Conservation (phyloP, 2,888 invertebrate genomes). For the Drosophila kambysellisi region DNA sequence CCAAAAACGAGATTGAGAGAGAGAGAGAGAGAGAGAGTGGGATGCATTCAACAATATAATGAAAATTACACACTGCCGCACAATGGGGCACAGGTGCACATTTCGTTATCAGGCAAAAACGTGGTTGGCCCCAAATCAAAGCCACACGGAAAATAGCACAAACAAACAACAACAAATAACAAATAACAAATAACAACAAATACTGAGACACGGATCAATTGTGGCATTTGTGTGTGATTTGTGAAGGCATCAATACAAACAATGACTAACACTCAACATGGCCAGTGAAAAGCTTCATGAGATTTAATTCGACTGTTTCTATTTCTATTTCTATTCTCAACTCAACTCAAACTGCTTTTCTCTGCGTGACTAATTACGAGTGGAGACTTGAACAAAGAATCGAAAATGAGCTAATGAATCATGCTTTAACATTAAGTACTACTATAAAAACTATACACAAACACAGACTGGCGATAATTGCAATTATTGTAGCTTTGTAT, state of each 20-base stretch:
- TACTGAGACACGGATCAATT: conserved; percentile 16
- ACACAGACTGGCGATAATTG: conserved; percentile 15
- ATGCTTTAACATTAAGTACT: conserved; percentile 11
- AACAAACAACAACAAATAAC: conserved; percentile 33
- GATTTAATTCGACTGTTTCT: neutral
- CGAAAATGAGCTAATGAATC: conserved; percentile 40
- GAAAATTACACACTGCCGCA: conserved; percentile 52
- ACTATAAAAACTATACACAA: neutral
- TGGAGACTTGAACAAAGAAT: conserved; percentile 25
- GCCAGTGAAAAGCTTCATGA: conserved; percentile 6
- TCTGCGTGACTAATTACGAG: conserved; percentile 50
- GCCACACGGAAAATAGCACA: conserved; percentile 40
- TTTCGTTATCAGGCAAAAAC: conserved; percentile 52
- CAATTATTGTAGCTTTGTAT: conserved; percentile 16
- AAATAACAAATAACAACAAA: conserved; percentile 17
- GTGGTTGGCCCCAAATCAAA: conserved; percentile 68
- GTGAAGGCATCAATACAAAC: conserved; percentile 32
- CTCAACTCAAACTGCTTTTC: conserved; percentile 7
- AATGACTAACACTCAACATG: conserved; percentile 21
- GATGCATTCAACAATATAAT: conserved; percentile 42
- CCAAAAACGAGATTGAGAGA: conserved; percentile 45
- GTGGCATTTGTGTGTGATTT: conserved; percentile 15
- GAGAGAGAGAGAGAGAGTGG: conserved; percentile 9
- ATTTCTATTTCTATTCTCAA: conserved; percentile 6
- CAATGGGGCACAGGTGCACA: conserved; percentile 59